Evolutionary conservation across 1,140 invertebrate genomes (phyloP).

Genomic region (Cherax destructor): DNA sequence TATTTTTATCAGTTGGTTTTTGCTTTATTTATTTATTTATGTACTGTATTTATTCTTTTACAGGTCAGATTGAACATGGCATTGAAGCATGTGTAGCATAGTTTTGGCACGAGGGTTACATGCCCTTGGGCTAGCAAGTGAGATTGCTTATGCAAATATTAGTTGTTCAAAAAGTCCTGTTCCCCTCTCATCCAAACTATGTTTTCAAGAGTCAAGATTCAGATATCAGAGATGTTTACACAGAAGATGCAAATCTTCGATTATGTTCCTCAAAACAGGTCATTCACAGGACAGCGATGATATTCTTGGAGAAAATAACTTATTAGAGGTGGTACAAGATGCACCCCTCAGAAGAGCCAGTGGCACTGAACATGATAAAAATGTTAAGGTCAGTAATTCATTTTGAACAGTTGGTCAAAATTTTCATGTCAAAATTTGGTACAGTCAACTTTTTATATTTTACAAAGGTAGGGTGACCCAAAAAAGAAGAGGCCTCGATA

Average conservation of each 20-base stretch:
- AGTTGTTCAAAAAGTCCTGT: neutral
- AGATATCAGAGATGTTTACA: neutral
- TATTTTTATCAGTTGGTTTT: no score
- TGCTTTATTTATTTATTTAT: no score
- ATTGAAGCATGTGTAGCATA: neutral
- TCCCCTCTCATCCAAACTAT: neutral
- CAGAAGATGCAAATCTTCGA: constrained; percentile 21
- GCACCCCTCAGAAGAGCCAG: neutral
- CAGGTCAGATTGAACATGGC: constrained; percentile 9
- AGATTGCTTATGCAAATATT: neutral
- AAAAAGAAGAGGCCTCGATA: no score
- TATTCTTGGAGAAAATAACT: neutral
- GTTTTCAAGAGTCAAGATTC: neutral
- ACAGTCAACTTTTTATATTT: no score
- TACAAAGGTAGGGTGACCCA: no score
- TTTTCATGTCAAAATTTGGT: no score
- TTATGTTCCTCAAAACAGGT: neutral
- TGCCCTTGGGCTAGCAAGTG: constrained; percentile 1
- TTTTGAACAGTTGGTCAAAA: no score
- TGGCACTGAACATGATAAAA: neutral
- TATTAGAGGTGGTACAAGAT: neutral
- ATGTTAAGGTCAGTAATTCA: neutral
- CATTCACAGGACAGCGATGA: neutral
- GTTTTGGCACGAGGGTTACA: constrained; percentile 5
- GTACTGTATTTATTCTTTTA: neutral